Evolutionary conservation across 2,888 invertebrate species (phyloP).

Genomic region (Lissocephala sabroskyi): DNA sequence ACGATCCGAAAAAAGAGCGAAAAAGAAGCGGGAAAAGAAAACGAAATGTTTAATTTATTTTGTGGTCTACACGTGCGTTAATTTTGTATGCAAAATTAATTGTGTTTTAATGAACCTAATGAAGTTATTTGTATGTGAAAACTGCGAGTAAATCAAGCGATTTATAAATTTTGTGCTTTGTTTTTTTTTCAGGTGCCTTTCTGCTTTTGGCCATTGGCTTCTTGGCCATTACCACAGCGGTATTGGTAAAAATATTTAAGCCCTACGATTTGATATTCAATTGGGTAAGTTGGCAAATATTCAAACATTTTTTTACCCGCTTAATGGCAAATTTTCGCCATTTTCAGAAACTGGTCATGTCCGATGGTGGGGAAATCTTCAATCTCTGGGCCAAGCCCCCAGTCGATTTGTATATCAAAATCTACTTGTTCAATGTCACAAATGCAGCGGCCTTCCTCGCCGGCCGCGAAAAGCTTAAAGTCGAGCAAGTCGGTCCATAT

Average conservation of each 20-base stretch:
- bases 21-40: too few species aligned
- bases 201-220: slow-evolving; percentile 80
- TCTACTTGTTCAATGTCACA: slow-evolving; percentile 88
- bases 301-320: slow-evolving; percentile 19
- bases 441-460: slow-evolving; percentile 84
- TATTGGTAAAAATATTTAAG: slow-evolving; percentile 78
- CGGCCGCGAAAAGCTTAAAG: slow-evolving; percentile 80
- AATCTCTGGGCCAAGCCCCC: slow-evolving; percentile 87
- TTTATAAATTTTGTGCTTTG: slow-evolving; percentile 10
- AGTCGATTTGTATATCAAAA: slow-evolving; percentile 83
- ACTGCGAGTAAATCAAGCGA: slow-evolving; percentile 28
- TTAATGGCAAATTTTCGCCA: not conserved
- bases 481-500: slow-evolving; percentile 88
- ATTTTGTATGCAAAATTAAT: slow-evolving; percentile 29
- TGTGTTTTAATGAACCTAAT: slow-evolving; percentile 39
- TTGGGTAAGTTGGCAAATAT: slow-evolving; percentile 75
- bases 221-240: slow-evolving; percentile 78
- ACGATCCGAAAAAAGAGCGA: too few species aligned
- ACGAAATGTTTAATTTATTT: slow-evolving; percentile 14
- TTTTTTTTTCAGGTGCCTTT: slow-evolving; percentile 79
- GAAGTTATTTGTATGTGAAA: slow-evolving; percentile 42
- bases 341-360: slow-evolving; percentile 80
- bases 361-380: slow-evolving; percentile 86
- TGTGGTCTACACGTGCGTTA: slow-evolving; percentile 11
- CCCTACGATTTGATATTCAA: slow-evolving; percentile 85